Conservation (phyloP, 2,113 vertebrate genomes). For the Trachemys scripta region DNA sequence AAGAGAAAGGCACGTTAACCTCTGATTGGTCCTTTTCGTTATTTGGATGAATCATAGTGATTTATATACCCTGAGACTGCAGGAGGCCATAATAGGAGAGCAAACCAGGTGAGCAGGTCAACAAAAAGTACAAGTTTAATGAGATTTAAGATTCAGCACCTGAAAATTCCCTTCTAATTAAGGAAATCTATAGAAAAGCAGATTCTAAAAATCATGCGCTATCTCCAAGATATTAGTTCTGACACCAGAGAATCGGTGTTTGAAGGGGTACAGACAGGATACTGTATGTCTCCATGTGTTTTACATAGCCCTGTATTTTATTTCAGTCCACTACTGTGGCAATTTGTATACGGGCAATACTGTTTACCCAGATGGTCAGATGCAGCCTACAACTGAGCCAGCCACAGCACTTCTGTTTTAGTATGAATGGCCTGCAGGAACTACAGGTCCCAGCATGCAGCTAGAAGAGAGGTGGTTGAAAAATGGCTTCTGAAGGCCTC, state of each 20-base stretch:
- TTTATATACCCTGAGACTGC: conserved; percentile 67
- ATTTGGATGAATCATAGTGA: conserved; percentile 63
- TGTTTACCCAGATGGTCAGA: not conserved
- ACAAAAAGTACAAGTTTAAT: conserved; percentile 60
- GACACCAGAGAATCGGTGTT: not conserved
- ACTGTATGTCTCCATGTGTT: not conserved
- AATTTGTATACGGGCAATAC: not conserved
- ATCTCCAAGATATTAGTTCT: not conserved
- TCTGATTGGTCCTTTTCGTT: conserved; percentile 37
- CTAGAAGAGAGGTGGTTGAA: not conserved
- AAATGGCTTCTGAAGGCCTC: not conserved
- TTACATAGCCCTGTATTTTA: not conserved
- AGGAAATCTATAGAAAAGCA: conserved; percentile 30
- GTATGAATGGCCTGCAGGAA: not conserved
- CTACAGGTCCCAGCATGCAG: not conserved
- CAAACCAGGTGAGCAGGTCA: conserved; percentile 2
- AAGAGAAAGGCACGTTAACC: conserved; percentile 70
- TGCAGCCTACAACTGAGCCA: not conserved
- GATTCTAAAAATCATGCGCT: not conserved
- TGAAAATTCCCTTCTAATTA: conserved; percentile 25
- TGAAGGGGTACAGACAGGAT: not conserved
- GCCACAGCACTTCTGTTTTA: not conserved
- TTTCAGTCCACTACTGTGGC: not conserved
- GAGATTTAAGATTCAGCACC: conserved; percentile 56
- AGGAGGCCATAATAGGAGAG: conserved; percentile 32